phyloP scores from a whole-genome alignment of 2,888 invertebrate species.

The Lasioglossum oenotherae region DNA sequence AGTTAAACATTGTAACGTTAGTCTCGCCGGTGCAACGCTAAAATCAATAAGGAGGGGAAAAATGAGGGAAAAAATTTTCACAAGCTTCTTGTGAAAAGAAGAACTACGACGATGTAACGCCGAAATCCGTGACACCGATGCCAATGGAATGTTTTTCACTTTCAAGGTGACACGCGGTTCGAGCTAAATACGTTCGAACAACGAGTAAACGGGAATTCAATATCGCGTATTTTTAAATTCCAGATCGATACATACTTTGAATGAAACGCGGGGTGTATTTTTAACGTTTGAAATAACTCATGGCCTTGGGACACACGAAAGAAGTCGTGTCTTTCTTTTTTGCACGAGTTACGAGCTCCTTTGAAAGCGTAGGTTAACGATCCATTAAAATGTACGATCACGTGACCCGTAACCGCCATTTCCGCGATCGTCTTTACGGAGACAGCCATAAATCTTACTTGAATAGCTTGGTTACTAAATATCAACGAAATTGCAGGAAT shows the following conservation, averaged over 20 bases:
- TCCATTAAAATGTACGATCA: conserved; percentile 37
- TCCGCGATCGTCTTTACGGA: conserved; percentile 21
- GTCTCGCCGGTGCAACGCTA: neutral
- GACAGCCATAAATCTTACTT: neutral
- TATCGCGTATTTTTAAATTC: neutral
- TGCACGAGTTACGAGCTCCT: conserved; percentile 16
- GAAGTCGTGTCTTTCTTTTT: neutral
- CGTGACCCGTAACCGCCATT: conserved; percentile 29
- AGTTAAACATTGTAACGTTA: neutral
- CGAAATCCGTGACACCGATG: conserved; percentile 42
- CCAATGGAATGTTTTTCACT: neutral
- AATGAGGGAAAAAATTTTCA: too few species aligned
- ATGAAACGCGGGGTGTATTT: neutral
- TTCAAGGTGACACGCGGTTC: neutral
- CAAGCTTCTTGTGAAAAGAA: conserved; percentile 27
- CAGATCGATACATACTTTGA: neutral
- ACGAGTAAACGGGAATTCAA: neutral
- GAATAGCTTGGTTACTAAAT: neutral
- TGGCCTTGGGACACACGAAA: conserved; percentile 23
- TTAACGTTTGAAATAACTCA: neutral
- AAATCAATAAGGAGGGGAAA: conserved; percentile 32
- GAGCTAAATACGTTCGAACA: neutral
- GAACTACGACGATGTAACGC: conserved; percentile 34
- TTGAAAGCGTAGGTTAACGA: conserved; percentile 37
- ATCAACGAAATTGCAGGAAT: neutral